Conservation (phyloP, 2,888 invertebrate genomes). For the Agriotes lineatus region DNA sequence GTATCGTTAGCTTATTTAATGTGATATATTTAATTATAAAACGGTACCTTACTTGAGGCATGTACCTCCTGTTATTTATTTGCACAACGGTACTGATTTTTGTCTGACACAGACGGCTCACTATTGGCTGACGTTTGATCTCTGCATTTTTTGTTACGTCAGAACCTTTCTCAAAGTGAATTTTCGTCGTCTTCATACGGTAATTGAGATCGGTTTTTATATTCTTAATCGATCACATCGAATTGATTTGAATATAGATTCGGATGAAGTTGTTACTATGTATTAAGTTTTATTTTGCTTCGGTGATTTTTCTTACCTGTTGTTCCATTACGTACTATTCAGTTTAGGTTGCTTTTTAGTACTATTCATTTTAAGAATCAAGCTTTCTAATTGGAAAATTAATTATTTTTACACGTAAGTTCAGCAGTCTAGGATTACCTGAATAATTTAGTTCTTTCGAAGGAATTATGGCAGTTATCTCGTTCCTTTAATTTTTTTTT, state of each 20-base stretch:
- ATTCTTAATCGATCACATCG: background rate
- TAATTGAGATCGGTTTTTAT: background rate
- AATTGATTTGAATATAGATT: background rate
- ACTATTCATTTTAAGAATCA: background rate
- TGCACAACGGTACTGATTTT: slow-evolving; percentile 61
- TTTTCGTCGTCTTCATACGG: background rate
- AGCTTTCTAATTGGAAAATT: background rate
- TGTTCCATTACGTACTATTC: no score
- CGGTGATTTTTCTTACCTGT: no score
- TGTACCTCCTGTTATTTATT: slow-evolving; percentile 53
- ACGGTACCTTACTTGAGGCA: slow-evolving; percentile 55
- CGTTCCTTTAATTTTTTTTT: background rate
- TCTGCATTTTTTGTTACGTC: slow-evolving; percentile 40
- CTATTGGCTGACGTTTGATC: slow-evolving; percentile 59
- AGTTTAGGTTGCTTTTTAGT: no score
- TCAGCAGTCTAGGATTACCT: slow-evolving; percentile 8
- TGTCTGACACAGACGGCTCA: slow-evolving; percentile 54
- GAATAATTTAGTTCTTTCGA: background rate
- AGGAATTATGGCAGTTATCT: no score
- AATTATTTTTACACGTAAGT: background rate
- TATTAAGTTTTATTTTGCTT: background rate
- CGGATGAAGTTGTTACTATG: background rate
- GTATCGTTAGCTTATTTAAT: slow-evolving; percentile 61
- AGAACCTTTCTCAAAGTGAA: background rate
- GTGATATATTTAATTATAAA: slow-evolving; percentile 61